phyloP scores from a whole-genome alignment of 2,797 vertebrate genomes.

The Phrynocephalus vlangalii region DNA sequence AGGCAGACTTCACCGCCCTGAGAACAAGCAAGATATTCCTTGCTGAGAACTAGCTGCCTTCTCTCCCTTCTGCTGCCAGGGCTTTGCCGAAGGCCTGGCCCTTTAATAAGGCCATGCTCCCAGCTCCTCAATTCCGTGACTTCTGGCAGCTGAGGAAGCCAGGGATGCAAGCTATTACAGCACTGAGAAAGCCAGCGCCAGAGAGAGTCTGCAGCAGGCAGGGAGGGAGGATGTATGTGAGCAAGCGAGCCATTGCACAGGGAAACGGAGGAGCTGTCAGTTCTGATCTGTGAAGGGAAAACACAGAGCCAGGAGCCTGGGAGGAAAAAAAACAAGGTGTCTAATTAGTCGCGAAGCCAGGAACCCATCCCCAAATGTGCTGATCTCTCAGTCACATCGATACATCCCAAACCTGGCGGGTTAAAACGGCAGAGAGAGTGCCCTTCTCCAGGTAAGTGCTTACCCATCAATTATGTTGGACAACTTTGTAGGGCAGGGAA shows the following conservation, averaged over 20 bases:
- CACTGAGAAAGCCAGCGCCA: conserved; percentile 67
- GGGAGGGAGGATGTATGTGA: background rate
- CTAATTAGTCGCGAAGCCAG: background rate
- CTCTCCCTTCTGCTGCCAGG: background rate
- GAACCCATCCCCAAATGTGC: background rate
- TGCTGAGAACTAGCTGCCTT: background rate
- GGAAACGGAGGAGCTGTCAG: conserved; percentile 33
- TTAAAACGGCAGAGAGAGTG: conserved; percentile 48
- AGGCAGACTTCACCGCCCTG: background rate
- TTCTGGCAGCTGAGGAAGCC: conserved; percentile 64
- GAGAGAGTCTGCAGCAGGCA: conserved; percentile 71
- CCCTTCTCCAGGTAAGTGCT: conserved; percentile 62
- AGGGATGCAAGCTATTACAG: conserved; percentile 69
- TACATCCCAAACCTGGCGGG: conserved; percentile 7
- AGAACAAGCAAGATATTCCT: background rate
- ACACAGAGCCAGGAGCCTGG: background rate
- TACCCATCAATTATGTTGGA: background rate
- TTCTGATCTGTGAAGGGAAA: background rate
- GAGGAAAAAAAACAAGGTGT: background rate
- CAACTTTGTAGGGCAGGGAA: conserved; percentile 27
- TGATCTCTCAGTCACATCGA: conserved; percentile 4
- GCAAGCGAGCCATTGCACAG: conserved; percentile 19
- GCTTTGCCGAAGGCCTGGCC: conserved; percentile 58
- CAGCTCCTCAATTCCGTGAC: conserved; percentile 60
- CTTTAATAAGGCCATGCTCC: conserved; percentile 76